Evolutionary conservation across 2,888 invertebrate species (phyloP).

Genomic region (Anthoptus insignis): DNA sequence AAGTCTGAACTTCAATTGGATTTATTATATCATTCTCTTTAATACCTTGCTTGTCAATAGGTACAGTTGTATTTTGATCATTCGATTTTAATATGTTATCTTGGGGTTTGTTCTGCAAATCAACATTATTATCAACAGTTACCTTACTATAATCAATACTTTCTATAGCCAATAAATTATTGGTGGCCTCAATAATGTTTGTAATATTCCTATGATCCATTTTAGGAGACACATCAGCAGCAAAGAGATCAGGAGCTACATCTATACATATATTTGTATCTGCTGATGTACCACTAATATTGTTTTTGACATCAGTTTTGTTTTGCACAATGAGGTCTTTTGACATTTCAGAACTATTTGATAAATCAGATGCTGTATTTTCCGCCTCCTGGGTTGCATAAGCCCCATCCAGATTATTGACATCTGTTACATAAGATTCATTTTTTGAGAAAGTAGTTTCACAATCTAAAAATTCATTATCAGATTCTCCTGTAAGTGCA

Average conservation of each 20-base stretch:
- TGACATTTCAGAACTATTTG: not conserved
- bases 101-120: not conserved
- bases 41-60: not conserved
- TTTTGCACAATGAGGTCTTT: not conserved
- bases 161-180: not conserved
- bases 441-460: slow-evolving; percentile 75
- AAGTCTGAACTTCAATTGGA: not conserved
- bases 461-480: slow-evolving; percentile 79
- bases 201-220: not conserved
- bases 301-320: not conserved
- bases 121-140: not conserved
- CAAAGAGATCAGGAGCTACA: not conserved
- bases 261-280: not conserved
- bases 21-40: not conserved
- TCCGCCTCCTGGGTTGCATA: slow-evolving; percentile 7
- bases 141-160: not conserved
- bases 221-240: not conserved
- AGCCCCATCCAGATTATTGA: slow-evolving; percentile 26
- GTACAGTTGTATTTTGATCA: not conserved
- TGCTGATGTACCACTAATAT: not conserved
- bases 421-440: slow-evolving; percentile 51
- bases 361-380: slow-evolving; percentile 5
- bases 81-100: not conserved
- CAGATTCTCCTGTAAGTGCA: slow-evolving; percentile 63
- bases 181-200: not conserved